These are phyloP conservation scores for Agonum fuliginosum DNA, from an alignment of 2,888 invertebrate species.

Conservation along the genomic window DNA sequence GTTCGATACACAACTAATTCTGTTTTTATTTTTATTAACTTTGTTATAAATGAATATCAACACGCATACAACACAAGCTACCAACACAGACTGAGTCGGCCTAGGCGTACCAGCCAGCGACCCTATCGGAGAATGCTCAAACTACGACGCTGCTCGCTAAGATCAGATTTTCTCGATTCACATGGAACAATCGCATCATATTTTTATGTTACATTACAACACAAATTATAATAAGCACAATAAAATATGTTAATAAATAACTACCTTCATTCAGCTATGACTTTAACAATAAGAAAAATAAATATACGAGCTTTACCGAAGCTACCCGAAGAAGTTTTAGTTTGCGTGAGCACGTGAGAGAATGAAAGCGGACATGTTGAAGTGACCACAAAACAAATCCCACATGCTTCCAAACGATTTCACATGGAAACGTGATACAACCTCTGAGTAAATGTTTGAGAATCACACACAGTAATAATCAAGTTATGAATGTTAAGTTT, in stretches of 20 bases:
- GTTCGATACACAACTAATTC: not conserved
- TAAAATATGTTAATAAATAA: not conserved
- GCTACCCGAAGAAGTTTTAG: not conserved
- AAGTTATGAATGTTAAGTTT: conserved; percentile 21
- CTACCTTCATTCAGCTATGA: not conserved
- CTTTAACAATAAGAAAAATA: not conserved
- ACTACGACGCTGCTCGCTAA: conserved; percentile 21
- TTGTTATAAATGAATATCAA: conserved; percentile 22
- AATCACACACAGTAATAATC: not conserved
- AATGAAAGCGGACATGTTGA: conserved; percentile 53
- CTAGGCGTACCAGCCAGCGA: conserved; percentile 37
- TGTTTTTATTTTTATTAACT: conserved; percentile 7
- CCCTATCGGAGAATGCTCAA: conserved; percentile 46
- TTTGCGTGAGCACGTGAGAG: conserved; percentile 43
- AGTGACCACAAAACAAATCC: conserved; percentile 48
- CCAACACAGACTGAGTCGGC: conserved; percentile 41
- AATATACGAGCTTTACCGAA: conserved; percentile 27
- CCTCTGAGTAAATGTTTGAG: conserved; percentile 15
- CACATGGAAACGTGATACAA: conserved; percentile 18
- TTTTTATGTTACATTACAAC: not conserved
- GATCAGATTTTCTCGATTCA: conserved; percentile 24
- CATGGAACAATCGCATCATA: not conserved
- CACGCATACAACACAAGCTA: conserved; percentile 28
- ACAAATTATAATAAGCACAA: not conserved
- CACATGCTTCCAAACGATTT: conserved; percentile 27